Evolutionary conservation across 2,797 vertebrate species (phyloP), one percentile per base, ranked within the genome.

Genomic region (Eupleurogrammus muticus): DNA sequence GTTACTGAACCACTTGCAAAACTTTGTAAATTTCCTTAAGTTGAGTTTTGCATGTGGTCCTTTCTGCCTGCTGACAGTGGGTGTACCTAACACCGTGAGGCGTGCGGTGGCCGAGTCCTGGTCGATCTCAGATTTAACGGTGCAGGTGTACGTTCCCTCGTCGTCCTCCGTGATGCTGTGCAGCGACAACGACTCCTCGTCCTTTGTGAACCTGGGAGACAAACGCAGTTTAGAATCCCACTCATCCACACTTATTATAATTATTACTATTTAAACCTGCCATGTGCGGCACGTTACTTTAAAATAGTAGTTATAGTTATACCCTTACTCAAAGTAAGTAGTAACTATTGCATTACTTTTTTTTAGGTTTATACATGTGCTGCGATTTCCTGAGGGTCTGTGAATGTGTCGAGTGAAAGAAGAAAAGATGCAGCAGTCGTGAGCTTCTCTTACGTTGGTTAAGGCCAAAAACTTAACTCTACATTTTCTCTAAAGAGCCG

Each of bases 91-190:
- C 46, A 99, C 96, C 0, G 94, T 97, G 86, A 99, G 97, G 69
- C 94, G 94, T 4, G 97, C 97, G 51, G 96, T 97, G 42, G 96
- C 95, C 0, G 90, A 93, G 85, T 98, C 96, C 80, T 94, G 93
- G 90, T 99, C 98, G 75, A 99, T 95, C 71, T 98, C 97, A 0
- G 97, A 97, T 87, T 90, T 95, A 24, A 94, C 96, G 0, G 94
- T 70, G 9, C 98, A 99, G 0, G 94, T 96, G 84, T 99, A 99
- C 0, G 89, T 94, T n/a, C 97, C 98, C 81, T 96, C 95, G 65
- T 99, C 97, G 24, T 93, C 94, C 76, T 97, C 95, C 0, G 95
- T 90, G 82, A 97, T 94, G 0, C 95, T 96, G 0, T 81, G 73
- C 79, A 99, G 96, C 10, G 91, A 95, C 81, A 99, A 84, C 0